Evolutionary conservation across 2,113 vertebrate species (phyloP), one percentile per base, ranked within the genome.

Genomic region (Irena cyanogastra): DNA sequence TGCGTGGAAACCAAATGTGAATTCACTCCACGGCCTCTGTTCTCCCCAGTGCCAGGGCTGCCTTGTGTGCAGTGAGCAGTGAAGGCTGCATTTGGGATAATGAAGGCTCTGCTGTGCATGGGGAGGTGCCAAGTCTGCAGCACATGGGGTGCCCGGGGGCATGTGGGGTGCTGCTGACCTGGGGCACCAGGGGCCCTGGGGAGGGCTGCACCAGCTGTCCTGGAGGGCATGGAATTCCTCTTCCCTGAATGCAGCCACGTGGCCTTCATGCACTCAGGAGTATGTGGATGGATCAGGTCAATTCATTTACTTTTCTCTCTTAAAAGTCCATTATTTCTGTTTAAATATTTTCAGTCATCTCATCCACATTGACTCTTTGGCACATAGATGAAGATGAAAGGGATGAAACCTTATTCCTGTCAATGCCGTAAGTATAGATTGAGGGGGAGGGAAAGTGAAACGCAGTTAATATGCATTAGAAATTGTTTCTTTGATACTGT

Each of bases 271-370:
- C 24, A 19, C 31, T 82, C 57, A 24, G 50, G 76, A 76, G 41
- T 33, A 33, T 10, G 0, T 20, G 56, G 26, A 49, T 21, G 28
- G 56, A 83, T 41, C 37, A 33, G 66, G 79, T 87, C 59, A 21
- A 26, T 65, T 92, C 6, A 13, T 78, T 83, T 66, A 35, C 44
- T 86, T 60, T 45, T 42, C 20, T 71, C 31, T 81, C 18, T 59
- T 92, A 56, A 64, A 88, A 86, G 60, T 68, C 41, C 37, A 12
- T 63, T 54, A 80, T 78, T 88, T 75, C 33, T n/a, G 5, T 71
- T 92, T 41, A 68, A 89, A 35, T 89, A 28, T 75, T 78, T 97
- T 70, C 31, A 56, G 60, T 74, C n/a, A 20, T 70, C 45, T 85
- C 24, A 39, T 77, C 35, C 39, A 33, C 5, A 0, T 35, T 72